Conservation (phyloP, 2,888 invertebrate species). For the Lithophane socia region DNA sequence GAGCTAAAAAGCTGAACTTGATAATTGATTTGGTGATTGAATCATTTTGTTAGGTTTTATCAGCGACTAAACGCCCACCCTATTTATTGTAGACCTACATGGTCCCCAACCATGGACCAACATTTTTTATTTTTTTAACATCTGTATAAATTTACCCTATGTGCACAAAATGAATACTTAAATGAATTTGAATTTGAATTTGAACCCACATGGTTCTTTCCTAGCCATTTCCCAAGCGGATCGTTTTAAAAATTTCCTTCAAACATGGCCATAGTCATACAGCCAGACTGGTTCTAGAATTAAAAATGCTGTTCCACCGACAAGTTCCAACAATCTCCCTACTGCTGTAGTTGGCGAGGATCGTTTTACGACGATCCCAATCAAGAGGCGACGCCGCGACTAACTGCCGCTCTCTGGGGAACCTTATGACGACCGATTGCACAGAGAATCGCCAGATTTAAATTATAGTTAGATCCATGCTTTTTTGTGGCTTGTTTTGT, state of each 20-base stretch:
- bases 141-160: no score
- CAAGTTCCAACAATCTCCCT: conserved; percentile 63
- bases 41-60: neutral
- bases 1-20: neutral
- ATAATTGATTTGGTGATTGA: neutral
- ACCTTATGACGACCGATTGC: conserved; percentile 62
- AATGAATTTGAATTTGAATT: no score
- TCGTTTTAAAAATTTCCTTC: neutral
- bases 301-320: conserved; percentile 48
- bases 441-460: conserved; percentile 54
- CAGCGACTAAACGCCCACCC: neutral
- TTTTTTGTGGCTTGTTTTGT: neutral
- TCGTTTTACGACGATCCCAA: conserved; percentile 88
- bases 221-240: neutral
- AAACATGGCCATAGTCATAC: neutral
- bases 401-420: conserved; percentile 85
- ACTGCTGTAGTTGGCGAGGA: conserved; percentile 74
- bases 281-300: neutral
- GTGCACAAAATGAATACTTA: no score
- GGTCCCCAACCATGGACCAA: no score
- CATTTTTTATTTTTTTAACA: no score
- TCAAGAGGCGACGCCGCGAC: conserved; percentile 88
- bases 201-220: neutral
- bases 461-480: conserved; percentile 10
- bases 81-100: neutral